These are phyloP conservation scores for Naso thynnoides DNA, from an alignment of 2,797 vertebrate species.

Conservation along the genomic window DNA sequence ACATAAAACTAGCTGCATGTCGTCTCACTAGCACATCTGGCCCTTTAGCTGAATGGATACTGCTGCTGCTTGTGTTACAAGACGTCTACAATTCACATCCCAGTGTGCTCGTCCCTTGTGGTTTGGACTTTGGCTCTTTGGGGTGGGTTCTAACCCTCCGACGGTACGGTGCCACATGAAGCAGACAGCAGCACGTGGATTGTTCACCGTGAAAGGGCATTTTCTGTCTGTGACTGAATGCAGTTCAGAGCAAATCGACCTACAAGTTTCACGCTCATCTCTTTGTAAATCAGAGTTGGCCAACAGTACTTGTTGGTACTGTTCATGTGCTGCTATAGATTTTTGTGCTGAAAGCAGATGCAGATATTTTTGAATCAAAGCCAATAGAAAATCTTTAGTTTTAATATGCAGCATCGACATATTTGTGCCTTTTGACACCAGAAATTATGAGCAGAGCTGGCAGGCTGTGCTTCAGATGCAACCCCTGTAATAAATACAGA, in stretches of 20 bases:
- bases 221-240: conserved; percentile 11
- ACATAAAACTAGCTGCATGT: no score
- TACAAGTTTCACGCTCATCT: conserved; percentile 13
- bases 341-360: neutral
- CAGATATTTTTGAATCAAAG: neutral
- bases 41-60: no score
- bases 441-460: neutral
- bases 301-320: neutral
- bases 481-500: neutral
- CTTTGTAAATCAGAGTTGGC: conserved; percentile 8
- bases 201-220: conserved; percentile 22
- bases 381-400: neutral
- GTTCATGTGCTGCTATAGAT: neutral
- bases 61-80: no score
- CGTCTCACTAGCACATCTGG: no score
- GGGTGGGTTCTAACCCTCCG: no score
- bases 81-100: no score
- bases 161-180: conserved; percentile 18
- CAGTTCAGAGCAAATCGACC: conserved; percentile 22
- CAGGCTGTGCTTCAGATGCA: conserved; percentile 1
- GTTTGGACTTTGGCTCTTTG: no score
- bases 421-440: neutral
- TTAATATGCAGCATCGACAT: neutral
- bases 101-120: no score
- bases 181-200: conserved; percentile 10